Conservation (phyloP, 2,797 vertebrate genomes). For the Cetoscarus ocellatus region DNA sequence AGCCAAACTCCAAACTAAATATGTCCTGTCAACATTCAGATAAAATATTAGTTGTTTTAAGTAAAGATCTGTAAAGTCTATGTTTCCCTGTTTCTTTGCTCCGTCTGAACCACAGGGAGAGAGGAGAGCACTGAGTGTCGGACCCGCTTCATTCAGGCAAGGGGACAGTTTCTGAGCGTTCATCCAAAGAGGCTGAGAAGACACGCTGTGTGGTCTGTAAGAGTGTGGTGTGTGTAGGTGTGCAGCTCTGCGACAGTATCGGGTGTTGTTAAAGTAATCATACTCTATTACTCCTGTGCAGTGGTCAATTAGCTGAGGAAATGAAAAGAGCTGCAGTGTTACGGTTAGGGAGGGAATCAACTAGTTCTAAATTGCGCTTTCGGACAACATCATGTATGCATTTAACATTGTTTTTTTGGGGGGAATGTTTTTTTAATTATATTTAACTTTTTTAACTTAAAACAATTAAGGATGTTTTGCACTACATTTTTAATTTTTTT, state of each 20-base stretch:
- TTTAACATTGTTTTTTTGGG: too few relatives aligned
- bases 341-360: too few relatives aligned
- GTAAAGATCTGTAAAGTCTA: not conserved
- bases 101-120: conserved; percentile 5
- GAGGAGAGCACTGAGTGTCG: not conserved
- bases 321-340: not conserved
- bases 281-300: conserved; percentile 1
- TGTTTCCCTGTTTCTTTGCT: conserved; percentile 8
- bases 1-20: conserved; percentile 16
- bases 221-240: conserved; percentile 1
- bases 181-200: conserved; percentile 20
- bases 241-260: not conserved
- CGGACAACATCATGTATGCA: too few relatives aligned
- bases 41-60: conserved; percentile 21
- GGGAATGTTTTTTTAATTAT: too few relatives aligned
- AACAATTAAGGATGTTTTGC: too few relatives aligned
- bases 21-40: conserved; percentile 11
- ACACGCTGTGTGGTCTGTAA: conserved; percentile 42
- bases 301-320: conserved; percentile 8
- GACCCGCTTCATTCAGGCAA: conserved; percentile 20
- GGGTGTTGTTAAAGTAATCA: not conserved
- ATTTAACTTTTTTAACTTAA: too few relatives aligned
- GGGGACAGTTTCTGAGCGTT: conserved; percentile 23
- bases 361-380: too few relatives aligned
- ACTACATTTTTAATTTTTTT: too few relatives aligned